Evolutionary conservation across 1,140 invertebrate species (phyloP).

Genomic region (Drosophila saltans): DNA sequence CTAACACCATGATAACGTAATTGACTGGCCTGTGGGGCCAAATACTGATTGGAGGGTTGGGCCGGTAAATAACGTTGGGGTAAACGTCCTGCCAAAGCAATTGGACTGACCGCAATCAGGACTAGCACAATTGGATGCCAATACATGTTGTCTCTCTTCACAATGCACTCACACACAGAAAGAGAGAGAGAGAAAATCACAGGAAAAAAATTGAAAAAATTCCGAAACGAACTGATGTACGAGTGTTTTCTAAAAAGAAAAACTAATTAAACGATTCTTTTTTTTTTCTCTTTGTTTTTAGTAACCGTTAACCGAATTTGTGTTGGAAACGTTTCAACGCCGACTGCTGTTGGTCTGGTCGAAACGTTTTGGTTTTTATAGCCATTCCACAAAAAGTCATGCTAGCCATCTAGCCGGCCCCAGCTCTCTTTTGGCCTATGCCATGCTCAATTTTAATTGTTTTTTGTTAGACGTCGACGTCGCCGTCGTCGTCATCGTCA

Average conservation of each 20-base stretch:
- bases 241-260: neutral
- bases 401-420: neutral
- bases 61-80: constrained; percentile 53
- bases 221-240: neutral
- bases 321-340: constrained; percentile 37
- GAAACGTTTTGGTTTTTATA: constrained; percentile 62
- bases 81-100: constrained; percentile 39
- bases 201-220: neutral
- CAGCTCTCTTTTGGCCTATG: constrained; percentile 26
- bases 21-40: constrained; percentile 59
- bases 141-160: constrained; percentile 35
- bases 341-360: constrained; percentile 52
- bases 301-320: constrained; percentile 10
- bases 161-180: constrained; percentile 17
- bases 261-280: neutral
- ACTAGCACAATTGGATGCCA: constrained; percentile 31
- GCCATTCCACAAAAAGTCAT: constrained; percentile 21
- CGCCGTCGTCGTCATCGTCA: neutral
- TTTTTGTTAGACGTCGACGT: constrained; percentile 60
- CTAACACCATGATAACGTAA: constrained; percentile 71
- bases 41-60: constrained; percentile 59
- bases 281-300: neutral
- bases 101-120: constrained; percentile 34
- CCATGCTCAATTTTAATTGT: constrained; percentile 67
- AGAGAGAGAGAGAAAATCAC: constrained; percentile 21